Conservation (phyloP, 2,113 vertebrate genomes). For the Furnarius figulus region DNA sequence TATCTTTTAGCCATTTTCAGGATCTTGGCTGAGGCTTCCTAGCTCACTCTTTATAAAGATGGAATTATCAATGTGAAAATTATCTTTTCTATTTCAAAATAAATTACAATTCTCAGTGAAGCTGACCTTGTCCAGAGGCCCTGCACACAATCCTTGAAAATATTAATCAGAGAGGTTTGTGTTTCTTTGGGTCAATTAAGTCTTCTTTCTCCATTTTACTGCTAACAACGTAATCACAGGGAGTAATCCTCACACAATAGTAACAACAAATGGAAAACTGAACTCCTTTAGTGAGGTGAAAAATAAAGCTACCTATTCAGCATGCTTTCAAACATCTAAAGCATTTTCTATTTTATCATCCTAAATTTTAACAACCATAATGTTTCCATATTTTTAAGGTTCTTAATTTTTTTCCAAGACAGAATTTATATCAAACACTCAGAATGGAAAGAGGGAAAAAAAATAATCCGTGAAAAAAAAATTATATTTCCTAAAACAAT, state of each 20-base stretch:
- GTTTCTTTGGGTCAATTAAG: not conserved
- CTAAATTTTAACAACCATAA: not conserved
- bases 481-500: not conserved
- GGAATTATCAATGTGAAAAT: not conserved
- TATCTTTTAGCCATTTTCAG: not conserved
- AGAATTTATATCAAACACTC: not conserved
- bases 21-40: not conserved
- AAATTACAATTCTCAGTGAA: not conserved
- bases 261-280: not conserved
- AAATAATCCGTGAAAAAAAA: not conserved
- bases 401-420: not conserved
- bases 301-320: not conserved
- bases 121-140: not conserved
- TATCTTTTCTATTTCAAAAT: not conserved
- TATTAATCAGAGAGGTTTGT: not conserved
- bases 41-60: not conserved
- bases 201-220: not conserved
- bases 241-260: not conserved
- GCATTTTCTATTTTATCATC: not conserved
- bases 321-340: not conserved
- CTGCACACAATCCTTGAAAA: not conserved
- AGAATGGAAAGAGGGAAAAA: conserved; percentile 24
- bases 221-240: not conserved
- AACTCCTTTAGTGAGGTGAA: not conserved
- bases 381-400: not conserved